These are phyloP conservation scores for Onychostoma macrolepis DNA, from an alignment of 2,113 vertebrate genomes.

Conservation along the genomic window DNA sequence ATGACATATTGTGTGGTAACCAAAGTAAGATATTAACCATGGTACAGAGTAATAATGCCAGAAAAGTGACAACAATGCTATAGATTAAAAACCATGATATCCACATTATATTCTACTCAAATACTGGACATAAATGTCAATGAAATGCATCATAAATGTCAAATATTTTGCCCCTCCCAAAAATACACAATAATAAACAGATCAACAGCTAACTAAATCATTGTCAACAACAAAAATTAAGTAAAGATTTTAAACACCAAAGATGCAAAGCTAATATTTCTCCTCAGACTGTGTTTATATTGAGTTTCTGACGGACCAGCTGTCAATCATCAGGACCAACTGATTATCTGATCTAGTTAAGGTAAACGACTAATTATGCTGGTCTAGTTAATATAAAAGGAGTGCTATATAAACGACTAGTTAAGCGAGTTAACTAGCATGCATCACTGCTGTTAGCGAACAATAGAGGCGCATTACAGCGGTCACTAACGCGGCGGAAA, in stretches of 20 bases:
- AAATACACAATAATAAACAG: background rate
- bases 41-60: background rate
- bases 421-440: background rate
- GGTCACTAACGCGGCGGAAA: background rate
- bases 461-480: background rate
- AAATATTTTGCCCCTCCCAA: background rate
- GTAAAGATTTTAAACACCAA: too few species aligned
- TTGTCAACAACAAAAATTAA: too few species aligned
- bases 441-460: slow-evolving; percentile 10
- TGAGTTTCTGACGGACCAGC: background rate
- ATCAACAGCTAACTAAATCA: background rate
- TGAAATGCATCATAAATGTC: background rate
- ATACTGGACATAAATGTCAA: background rate
- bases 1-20: too few species aligned
- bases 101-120: background rate
- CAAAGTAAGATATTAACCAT: background rate
- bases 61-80: background rate
- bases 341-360: background rate
- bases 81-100: too few species aligned
- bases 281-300: background rate
- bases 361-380: background rate
- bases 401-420: background rate
- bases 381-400: background rate
- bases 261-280: too few species aligned
- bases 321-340: background rate